These are phyloP conservation scores for Marcusenius ussheri DNA, from an alignment of 2,113 vertebrate species.

Conservation along the genomic window DNA sequence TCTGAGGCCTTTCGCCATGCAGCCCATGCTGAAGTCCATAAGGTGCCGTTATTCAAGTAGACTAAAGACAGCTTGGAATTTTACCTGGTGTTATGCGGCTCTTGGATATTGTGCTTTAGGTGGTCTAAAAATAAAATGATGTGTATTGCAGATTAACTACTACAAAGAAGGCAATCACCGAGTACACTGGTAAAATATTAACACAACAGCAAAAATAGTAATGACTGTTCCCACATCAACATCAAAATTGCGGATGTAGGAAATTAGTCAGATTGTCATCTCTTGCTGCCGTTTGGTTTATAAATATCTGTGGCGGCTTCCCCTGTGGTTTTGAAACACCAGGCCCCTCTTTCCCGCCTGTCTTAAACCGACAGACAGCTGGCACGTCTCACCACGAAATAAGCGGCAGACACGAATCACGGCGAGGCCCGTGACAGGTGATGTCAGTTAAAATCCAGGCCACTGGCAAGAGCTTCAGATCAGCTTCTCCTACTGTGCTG, in stretches of 20 bases:
- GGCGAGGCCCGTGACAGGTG: background rate
- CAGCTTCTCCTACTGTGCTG: background rate
- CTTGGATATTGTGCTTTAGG: background rate
- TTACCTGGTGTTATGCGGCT: background rate
- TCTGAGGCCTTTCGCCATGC: background rate
- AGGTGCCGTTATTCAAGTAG: background rate
- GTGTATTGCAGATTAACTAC: background rate
- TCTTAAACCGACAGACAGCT: background rate
- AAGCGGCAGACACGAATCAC: background rate
- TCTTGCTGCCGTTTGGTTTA: background rate
- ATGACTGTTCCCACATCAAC: background rate
- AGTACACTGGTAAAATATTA: background rate
- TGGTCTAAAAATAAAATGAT: background rate
- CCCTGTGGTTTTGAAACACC: background rate
- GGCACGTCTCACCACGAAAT: background rate
- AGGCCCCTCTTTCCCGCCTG: background rate
- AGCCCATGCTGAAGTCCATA: background rate
- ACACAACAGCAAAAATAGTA: background rate
- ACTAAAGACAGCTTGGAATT: background rate
- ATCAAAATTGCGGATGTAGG: slow-evolving; percentile 21
- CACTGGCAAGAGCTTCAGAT: background rate
- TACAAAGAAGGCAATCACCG: background rate
- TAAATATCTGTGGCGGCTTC: slow-evolving; percentile 8
- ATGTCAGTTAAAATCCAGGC: background rate
- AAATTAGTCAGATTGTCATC: slow-evolving; percentile 9